Evolutionary conservation across 2,797 vertebrate species (phyloP), one percentile per base, ranked within the genome.

Genomic region (Coranthus polyacanthus): DNA sequence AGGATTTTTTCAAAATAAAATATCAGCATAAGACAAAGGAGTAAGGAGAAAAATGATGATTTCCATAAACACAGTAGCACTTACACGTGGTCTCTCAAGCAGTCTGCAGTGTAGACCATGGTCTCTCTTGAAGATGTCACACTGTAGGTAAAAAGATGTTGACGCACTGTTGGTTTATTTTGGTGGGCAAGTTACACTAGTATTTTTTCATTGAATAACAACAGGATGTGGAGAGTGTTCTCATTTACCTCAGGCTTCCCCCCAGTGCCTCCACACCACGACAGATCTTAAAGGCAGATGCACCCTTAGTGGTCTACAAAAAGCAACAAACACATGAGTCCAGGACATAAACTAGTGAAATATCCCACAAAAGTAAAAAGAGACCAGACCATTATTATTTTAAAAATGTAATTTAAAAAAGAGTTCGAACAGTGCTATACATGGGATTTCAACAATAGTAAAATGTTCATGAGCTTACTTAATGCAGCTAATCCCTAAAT

Each of bases 261-360:
- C 96, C 97, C 49, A 96, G 82, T 36, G 95, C 95, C 90, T 98
- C 96, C 68, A 98, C 88, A 63, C 96, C 91, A 6, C 94, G 96
- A 45, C 95, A 97, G 84, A 98, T 94, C 88, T 89, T 96, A 77
- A 98, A 98, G 32, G 95, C 93, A 10, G 97, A 97, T 0, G 92
- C 94, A 73, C 95, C 95, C 84, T 97, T 98, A 50, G 95, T 97
- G 2, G 95, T 97, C 96, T 98, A 78, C 13, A 75, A 84, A 50
- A 47, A 53, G 67, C 22, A 54, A 50, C 32, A 51, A n/a, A 52
- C 15, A 15, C 13, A 10, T 32, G 29, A 32, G 29, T 32, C 29
- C 29, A 32, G 29, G 29, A 32, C 8, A 32, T 32, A 32, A 32
- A 32, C 10, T 7, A 32, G 5, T 32, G 29, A 3, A 32, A 32